Conservation (phyloP, 2,888 invertebrate species). For the Epiblema foenella region DNA sequence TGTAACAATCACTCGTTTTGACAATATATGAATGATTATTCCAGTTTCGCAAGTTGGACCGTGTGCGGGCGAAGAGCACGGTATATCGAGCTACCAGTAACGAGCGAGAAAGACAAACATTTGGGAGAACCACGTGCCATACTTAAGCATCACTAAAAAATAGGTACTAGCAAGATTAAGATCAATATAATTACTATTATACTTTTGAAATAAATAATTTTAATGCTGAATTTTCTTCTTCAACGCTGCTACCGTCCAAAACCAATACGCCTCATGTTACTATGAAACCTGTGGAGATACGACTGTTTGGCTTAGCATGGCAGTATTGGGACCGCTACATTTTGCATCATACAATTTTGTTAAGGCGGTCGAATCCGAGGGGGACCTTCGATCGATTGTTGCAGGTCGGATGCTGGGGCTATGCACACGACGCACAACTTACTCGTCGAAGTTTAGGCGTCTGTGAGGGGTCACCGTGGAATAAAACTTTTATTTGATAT, state of each 20-base stretch:
- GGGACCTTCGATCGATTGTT: slow-evolving; percentile 31
- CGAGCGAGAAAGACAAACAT: too few relatives aligned
- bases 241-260: neutral
- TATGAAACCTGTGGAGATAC: neutral
- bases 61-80: too few relatives aligned
- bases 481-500: slow-evolving; percentile 10
- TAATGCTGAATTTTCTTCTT: neutral
- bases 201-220: too few relatives aligned
- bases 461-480: neutral
- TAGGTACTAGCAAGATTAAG: too few relatives aligned
- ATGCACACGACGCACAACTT: slow-evolving; percentile 26
- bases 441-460: slow-evolving; percentile 12
- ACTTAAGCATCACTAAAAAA: too few relatives aligned
- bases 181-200: too few relatives aligned
- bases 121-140: too few relatives aligned
- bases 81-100: too few relatives aligned
- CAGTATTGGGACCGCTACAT: slow-evolving; percentile 7
- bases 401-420: slow-evolving; percentile 30
- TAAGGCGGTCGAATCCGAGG: slow-evolving; percentile 13
- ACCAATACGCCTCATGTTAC: neutral
- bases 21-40: too few relatives aligned
- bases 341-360: slow-evolving; percentile 26
- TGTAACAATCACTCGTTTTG: too few relatives aligned
- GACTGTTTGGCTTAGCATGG: slow-evolving; percentile 6
- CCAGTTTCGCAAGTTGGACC: too few relatives aligned